Conservation (phyloP, 2,888 invertebrate species). For the Nephrotoma flavescens region DNA sequence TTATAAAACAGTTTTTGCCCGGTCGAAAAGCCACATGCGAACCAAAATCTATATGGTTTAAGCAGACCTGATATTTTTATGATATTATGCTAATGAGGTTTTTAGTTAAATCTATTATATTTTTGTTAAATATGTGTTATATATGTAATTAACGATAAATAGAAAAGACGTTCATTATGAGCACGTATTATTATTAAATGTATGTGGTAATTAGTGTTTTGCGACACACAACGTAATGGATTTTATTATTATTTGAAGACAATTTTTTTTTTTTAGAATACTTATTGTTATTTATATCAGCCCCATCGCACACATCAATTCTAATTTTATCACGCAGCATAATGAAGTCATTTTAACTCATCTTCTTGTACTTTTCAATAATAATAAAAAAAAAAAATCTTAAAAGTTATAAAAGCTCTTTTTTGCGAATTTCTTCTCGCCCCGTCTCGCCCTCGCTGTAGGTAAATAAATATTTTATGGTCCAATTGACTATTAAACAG, state of each 20-base stretch:
- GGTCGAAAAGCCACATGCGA: not conserved
- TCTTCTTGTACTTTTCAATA: not conserved
- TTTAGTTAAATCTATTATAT: not conserved
- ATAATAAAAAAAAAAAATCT: not conserved
- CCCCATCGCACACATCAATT: not conserved
- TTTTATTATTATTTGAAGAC: not conserved
- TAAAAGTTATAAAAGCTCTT: not conserved
- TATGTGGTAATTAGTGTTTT: not conserved
- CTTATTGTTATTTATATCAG: not conserved
- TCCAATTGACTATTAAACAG: not conserved
- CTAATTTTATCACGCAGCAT: not conserved
- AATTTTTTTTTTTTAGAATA: not conserved
- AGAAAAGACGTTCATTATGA: not conserved
- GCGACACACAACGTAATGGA: not conserved
- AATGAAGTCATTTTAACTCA: not conserved
- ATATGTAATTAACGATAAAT: not conserved
- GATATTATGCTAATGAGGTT: not conserved
- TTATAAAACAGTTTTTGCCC: not conserved
- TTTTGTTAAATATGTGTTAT: not conserved
- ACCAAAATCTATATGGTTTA: not conserved
- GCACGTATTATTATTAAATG: not conserved
- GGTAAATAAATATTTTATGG: not conserved
- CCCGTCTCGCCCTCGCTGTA: not conserved
- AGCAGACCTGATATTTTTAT: not conserved
- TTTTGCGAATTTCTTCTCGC: too few relatives aligned